Percentiles rank a stretch among this genome's conserved stretches.
Evolutionary conservation across 2,113 vertebrate species (phyloP).

Genomic region (Eublepharis macularius): DNA sequence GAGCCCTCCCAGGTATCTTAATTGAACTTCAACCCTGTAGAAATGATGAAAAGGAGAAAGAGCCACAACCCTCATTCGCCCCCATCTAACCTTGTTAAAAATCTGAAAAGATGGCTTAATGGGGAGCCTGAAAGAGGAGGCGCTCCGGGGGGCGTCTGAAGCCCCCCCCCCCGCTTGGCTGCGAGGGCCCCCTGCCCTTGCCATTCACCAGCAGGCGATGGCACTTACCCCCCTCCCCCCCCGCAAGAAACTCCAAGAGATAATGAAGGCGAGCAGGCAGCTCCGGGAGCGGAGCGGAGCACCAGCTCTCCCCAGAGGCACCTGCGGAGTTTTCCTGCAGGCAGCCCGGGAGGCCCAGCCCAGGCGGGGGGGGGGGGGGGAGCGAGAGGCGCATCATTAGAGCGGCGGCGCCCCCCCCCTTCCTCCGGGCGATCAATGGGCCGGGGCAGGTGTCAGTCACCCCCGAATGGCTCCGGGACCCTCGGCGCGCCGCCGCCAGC

Average conservation of each 20-base stretch:
- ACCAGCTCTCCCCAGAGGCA: slow-evolving; percentile 22
- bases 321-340: slow-evolving; percentile 8
- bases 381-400: neutral
- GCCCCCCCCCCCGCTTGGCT: neutral
- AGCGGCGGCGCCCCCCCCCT: neutral
- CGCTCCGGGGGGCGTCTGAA: neutral
- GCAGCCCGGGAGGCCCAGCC: neutral
- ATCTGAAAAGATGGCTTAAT: neutral
- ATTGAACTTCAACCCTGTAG: neutral
- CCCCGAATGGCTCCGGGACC: slow-evolving; percentile 34
- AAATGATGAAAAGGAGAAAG: neutral
- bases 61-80: neutral
- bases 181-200: neutral
- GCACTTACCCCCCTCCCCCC: neutral
- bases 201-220: too few relatives aligned
- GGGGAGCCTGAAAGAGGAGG: neutral
- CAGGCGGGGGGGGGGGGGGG: neutral
- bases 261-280: neutral
- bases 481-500: slow-evolving; percentile 15
- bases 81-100: neutral
- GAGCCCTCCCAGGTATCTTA: neutral
- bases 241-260: neutral
- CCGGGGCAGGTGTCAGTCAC: slow-evolving; percentile 46
- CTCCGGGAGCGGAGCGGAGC: neutral
- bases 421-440: slow-evolving; percentile 43